Evolutionary conservation across 2,113 vertebrate species (phyloP).

Genomic region (Neoarius graeffei): DNA sequence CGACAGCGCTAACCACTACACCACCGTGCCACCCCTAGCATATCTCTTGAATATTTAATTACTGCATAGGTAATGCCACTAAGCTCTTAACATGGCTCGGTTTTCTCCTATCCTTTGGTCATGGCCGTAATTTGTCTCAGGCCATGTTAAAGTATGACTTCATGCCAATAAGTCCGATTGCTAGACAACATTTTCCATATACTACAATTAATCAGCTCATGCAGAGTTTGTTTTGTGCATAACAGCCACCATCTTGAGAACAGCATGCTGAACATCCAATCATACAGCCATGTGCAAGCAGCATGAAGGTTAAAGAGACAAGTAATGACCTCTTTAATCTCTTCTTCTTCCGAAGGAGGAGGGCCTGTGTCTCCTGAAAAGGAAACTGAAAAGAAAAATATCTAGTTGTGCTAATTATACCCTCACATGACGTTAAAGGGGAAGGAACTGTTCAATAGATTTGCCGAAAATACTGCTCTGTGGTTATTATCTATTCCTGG

Average conservation of each 20-base stretch:
- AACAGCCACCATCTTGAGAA: neutral
- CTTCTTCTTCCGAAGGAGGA: slow-evolving; percentile 35
- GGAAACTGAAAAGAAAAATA: slow-evolving; percentile 38
- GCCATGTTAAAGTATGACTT: neutral
- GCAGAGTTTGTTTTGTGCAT: neutral
- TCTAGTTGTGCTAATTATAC: slow-evolving; percentile 54
- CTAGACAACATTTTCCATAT: neutral
- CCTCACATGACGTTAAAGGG: slow-evolving; percentile 44
- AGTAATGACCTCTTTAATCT: slow-evolving; percentile 20
- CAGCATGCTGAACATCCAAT: slow-evolving; percentile 31
- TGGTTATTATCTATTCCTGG: slow-evolving; percentile 30
- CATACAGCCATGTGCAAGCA: slow-evolving; percentile 12
- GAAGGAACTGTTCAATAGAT: slow-evolving; percentile 20
- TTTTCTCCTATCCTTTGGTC: neutral
- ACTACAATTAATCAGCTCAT: neutral
- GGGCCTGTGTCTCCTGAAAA: slow-evolving; percentile 36
- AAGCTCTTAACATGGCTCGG: slow-evolving; percentile 30
- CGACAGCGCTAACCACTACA: no score
- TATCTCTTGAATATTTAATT: neutral
- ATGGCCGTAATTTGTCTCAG: slow-evolving; percentile 1
- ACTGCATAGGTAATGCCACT: neutral
- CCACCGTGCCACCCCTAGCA: no score
- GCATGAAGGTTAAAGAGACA: slow-evolving; percentile 55
- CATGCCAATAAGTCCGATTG: neutral
- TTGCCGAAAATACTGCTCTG: slow-evolving; percentile 23